Evolutionary conservation across 92 coral and sea anemone species (phyloP), one percentile per base, ranked within the genome.

Genomic region (Epizoanthus ramosus): DNA sequence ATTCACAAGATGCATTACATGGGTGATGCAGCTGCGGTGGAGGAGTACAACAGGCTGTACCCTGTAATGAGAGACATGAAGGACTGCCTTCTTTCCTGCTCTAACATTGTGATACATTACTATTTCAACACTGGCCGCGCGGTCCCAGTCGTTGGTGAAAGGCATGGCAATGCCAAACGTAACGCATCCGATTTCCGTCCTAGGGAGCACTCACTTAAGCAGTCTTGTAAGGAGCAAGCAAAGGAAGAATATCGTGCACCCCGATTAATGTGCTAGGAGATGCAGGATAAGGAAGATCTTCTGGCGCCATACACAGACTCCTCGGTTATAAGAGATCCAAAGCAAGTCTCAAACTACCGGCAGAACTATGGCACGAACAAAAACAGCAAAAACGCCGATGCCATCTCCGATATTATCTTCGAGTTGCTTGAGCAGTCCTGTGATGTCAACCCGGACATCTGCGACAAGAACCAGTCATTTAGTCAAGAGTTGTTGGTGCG

Each of bases 381-480:
- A 16, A 67, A 50, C 19, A 68, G 52, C 39, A 60, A 80, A 37
- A 79, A 75, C 41, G 71, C 63, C 58, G 89, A 85, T 67, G 79
- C 60, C 6, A 79, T 85, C 22, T 39, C 50, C 25, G 89, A 85
- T 63, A 63, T 85, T 8, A 85, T 79, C 68, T 74, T 85, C 59
- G 63, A 85, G 18, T 65, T 85, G 3, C 89, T 85, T 79, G 89
- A 85, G 33, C 85, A 85, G 79, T 39, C 63, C 23, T 15, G 28
- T 50, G 85, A 79, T 25, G 71, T 35, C 24, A 54, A 68, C 37
- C 74, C 80, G 25, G 64, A 69, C 10, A 73, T 80, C 23, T 64
- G 71, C 13, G 80, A 86, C 71, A 86, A 86, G 67, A 63, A 79
- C 83, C 89, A 86, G 56, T 24, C 89, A 57, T 86, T 86, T 54